A percentile compares a stretch with the other conserved stretches of the same genome.
Evolutionary conservation across 2,888 invertebrate genomes (phyloP).

Genomic region (Eupithecia inturbata): DNA sequence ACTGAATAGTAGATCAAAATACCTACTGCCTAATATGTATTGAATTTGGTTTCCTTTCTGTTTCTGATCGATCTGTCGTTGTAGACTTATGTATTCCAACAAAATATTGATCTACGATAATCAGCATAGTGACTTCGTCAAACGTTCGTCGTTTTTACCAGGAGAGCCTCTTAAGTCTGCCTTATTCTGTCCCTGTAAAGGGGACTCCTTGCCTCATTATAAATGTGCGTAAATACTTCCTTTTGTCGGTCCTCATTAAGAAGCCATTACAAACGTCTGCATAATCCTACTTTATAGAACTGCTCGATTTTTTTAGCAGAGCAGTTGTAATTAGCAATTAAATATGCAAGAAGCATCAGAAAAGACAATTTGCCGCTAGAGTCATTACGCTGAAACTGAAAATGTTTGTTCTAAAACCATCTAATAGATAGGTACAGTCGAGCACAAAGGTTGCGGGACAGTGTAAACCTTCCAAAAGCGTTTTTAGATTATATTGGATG

Average conservation of each 20-base stretch:
- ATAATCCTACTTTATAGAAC: conserved; percentile 37
- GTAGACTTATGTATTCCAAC: too few relatives aligned
- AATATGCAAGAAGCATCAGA: conserved; percentile 21
- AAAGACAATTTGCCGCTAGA: conserved; percentile 14
- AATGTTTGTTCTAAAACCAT: conserved; percentile 1
- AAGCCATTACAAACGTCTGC: conserved; percentile 62
- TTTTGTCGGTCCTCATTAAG: conserved; percentile 70
- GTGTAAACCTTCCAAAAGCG: background rate
- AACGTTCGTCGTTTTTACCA: background rate
- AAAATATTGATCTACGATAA: background rate
- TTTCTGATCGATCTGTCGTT: too few relatives aligned
- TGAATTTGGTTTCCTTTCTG: background rate
- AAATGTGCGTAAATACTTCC: conserved; percentile 71
- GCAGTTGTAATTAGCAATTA: conserved; percentile 27
- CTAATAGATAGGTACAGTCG: conserved; percentile 1
- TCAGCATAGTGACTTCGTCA: background rate
- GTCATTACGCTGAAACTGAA: conserved; percentile 5
- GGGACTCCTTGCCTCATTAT: conserved; percentile 58
- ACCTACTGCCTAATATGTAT: background rate
- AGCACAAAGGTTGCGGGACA: background rate
- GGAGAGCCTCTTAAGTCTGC: background rate
- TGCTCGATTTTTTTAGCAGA: conserved; percentile 24
- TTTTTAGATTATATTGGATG: background rate
- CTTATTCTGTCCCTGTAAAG: conserved; percentile 16
- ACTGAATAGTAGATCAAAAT: too few relatives aligned